phyloP scores from a whole-genome alignment of 2,113 vertebrate genomes.

The Vidua chalybeata region DNA sequence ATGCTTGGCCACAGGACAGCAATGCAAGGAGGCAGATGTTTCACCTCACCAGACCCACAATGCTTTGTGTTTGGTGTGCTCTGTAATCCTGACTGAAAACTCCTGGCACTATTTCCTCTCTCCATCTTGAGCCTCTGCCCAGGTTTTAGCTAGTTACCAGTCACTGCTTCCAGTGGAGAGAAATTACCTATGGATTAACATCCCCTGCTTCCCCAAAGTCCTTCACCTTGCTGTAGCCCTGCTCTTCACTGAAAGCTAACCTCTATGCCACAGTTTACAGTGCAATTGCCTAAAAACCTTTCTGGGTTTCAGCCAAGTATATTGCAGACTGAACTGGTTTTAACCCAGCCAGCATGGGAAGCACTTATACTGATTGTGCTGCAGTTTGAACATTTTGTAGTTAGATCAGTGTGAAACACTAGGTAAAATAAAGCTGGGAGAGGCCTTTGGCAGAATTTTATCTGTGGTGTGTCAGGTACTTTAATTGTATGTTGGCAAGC shows the following conservation, averaged over 20 bases:
- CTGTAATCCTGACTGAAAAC: not conserved
- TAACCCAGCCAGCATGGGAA: not conserved
- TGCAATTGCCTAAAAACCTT: not conserved
- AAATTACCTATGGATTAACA: not conserved
- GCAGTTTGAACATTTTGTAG: not conserved
- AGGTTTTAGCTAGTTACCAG: not conserved
- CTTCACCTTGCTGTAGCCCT: not conserved
- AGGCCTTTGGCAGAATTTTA: not conserved
- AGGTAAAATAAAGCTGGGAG: not conserved
- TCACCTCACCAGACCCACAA: not conserved
- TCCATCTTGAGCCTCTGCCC: not conserved
- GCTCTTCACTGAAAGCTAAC: not conserved
- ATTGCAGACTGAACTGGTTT: not conserved
- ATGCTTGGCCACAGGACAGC: not conserved
- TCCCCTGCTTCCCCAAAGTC: not conserved
- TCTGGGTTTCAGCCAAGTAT: not conserved
- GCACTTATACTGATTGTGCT: fast-evolving
- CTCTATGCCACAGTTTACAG: not conserved
- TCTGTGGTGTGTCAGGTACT: not conserved
- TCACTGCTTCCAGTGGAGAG: fast-evolving
- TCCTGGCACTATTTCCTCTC: not conserved
- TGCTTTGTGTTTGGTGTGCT: not conserved
- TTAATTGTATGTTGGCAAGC: not conserved
- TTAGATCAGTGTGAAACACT: fast-evolving
- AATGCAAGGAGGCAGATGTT: fast-evolving